Base-by-base conservation (phyloP, 92 coral and sea anemone genomes). In the Siderastrea radians region DNA sequence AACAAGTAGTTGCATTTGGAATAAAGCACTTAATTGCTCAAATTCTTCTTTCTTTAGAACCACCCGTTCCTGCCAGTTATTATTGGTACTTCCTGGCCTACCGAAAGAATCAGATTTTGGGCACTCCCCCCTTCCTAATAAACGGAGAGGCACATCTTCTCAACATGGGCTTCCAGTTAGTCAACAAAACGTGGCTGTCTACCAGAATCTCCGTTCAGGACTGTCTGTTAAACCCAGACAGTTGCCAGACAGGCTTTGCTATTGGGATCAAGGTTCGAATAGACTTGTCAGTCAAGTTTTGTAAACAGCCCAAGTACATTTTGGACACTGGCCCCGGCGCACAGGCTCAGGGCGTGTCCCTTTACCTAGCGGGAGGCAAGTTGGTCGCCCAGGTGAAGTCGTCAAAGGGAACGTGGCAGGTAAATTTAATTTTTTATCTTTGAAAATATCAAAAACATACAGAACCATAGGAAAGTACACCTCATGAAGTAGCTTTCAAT, bases 41-140 rank as follows among this genome's bases (percentile, higher is more conserved):
- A n/a, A 5, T 6, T 9, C 45, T 58, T 44, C 67, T 1, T 85
- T 60, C 66, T 47, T 88, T 59, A 95, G 98, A 86, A 6, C 98
- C 98, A 9, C 98, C 95, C 5, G 81, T 95, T 43, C 94, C 96
- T 51, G 87, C 98, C 7, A 96, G 95, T 86, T 98, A 98, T 92
- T 95, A 94, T 89, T 98, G 99, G 99, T 96, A 96, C 68, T 94
- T 98, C 92, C 86, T 98, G 93, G 82, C 96, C 6, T 83, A 92
- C 19, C 59, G 51, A 3, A 46, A 89, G 19, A 93, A 95, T 75
- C 88, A 87, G 78, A 92, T 98, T 12, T 71, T 81, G 10, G 99
- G 99, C 51, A 79, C 66, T 51, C 98, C 98, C 44, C 89, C 94
- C 1, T 79, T 98, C 67, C n/a, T 47, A 26, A 93, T 93, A 77